phyloP scores from a whole-genome alignment of 2,888 invertebrate species.

The Diarsia dahlii region DNA sequence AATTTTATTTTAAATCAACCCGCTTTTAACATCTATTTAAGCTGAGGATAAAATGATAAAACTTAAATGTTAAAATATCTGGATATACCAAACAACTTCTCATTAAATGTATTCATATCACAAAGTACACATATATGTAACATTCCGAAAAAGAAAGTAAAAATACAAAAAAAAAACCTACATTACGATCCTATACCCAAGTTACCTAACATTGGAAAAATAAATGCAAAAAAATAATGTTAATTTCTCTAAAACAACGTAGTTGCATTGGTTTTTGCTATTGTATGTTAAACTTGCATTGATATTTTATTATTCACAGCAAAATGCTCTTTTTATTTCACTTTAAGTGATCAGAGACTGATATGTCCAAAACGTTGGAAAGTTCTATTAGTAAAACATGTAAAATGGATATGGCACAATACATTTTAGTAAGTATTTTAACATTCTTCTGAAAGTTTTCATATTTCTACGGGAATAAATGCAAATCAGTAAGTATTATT shows the following conservation, averaged over 20 bases:
- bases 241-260: slow-evolving; percentile 64
- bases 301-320: slow-evolving; percentile 34
- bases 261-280: slow-evolving; percentile 65
- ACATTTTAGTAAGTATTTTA: slow-evolving; percentile 63
- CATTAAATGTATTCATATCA: slow-evolving; percentile 86
- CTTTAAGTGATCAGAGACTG: slow-evolving; percentile 63
- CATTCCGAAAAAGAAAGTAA: slow-evolving; percentile 77
- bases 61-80: slow-evolving; percentile 77
- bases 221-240: slow-evolving; percentile 84
- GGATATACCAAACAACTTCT: slow-evolving; percentile 78
- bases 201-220: slow-evolving; percentile 80
- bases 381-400: slow-evolving; percentile 43
- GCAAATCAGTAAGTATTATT: slow-evolving; percentile 79
- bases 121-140: slow-evolving; percentile 83
- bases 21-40: slow-evolving; percentile 66
- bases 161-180: slow-evolving; percentile 79
- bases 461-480: slow-evolving; percentile 82
- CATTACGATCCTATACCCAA: slow-evolving; percentile 78
- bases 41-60: slow-evolving; percentile 75
- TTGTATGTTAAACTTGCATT: slow-evolving; percentile 61
- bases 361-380: slow-evolving; percentile 61
- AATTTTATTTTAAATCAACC: slow-evolving; percentile 69
- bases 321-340: slow-evolving; percentile 46
- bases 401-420: slow-evolving; percentile 71
- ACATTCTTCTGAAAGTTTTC: slow-evolving; percentile 67